phyloP scores from a whole-genome alignment of 2,797 vertebrate species.

The Enteromius argenteus region DNA sequence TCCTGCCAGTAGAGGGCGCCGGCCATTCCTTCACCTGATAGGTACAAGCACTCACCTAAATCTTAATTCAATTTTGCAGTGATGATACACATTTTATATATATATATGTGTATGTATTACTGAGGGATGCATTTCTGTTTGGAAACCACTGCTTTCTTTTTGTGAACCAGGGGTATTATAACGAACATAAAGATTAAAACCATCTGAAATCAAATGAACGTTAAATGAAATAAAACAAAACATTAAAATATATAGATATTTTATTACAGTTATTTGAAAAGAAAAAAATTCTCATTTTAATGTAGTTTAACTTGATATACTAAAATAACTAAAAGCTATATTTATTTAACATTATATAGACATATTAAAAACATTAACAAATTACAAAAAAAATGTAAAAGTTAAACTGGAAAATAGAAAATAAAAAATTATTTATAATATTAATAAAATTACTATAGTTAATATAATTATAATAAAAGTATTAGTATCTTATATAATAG shows the following conservation, averaged over 20 bases:
- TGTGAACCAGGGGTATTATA: neutral
- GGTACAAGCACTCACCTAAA: neutral
- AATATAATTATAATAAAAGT: neutral
- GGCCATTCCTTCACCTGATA: conserved; percentile 78
- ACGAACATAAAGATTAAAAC: neutral
- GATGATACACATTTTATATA: neutral
- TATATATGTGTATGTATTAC: neutral
- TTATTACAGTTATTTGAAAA: neutral
- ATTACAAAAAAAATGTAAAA: neutral
- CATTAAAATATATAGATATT: neutral
- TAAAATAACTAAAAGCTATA: neutral
- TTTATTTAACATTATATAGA: neutral
- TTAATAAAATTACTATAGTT: neutral
- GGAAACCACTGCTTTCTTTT: neutral
- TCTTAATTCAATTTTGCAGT: neutral
- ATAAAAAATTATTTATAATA: neutral
- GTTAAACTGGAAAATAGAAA: neutral
- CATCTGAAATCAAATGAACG: neutral
- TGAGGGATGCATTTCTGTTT: neutral
- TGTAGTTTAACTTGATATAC: neutral
- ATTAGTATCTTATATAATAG: too few relatives aligned
- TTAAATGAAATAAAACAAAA: neutral
- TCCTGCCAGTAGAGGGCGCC: conserved; percentile 78
- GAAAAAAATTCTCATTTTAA: neutral
- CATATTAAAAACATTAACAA: neutral